Conservation (phyloP, 2,113 vertebrate genomes). For the Leptodactylus fuscus region DNA sequence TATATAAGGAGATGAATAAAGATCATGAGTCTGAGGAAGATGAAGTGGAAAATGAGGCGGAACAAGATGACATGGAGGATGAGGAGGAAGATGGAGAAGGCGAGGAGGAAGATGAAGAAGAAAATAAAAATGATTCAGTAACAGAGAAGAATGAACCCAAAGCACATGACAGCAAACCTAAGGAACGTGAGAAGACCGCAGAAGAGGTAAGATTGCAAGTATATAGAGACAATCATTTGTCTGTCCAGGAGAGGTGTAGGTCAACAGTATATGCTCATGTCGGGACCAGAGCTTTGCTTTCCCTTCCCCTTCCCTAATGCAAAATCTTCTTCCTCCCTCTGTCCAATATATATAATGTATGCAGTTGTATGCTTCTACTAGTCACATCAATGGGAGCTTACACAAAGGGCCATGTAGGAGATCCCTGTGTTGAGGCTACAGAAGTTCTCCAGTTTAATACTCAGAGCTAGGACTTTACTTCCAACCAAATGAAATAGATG, state of each 20-base stretch:
- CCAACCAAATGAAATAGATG: neutral
- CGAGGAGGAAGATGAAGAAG: constrained; percentile 55
- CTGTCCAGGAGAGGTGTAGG: no score
- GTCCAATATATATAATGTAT: neutral
- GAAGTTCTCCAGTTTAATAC: neutral
- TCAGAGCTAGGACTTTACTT: neutral
- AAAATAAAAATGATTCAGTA: neutral
- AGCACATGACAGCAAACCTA: neutral
- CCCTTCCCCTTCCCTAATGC: neutral
- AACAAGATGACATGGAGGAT: neutral
- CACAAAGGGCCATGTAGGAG: neutral
- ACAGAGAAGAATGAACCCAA: constrained; percentile 23
- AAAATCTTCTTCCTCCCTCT: neutral
- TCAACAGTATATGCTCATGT: no score
- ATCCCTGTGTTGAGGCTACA: neutral
- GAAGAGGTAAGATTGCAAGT: constrained; percentile 32
- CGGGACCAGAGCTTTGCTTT: neutral
- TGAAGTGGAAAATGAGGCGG: neutral
- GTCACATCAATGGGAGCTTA: no score
- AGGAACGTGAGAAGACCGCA: neutral
- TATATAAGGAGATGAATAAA: constrained; percentile 35
- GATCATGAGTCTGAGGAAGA: constrained; percentile 62
- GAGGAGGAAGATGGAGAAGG: constrained; percentile 7
- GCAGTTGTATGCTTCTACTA: no score
- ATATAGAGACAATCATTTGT: no score